These are phyloP conservation scores for Dicentrarchus labrax DNA, from an alignment of 2,113 vertebrate genomes.

Conservation along the genomic window DNA sequence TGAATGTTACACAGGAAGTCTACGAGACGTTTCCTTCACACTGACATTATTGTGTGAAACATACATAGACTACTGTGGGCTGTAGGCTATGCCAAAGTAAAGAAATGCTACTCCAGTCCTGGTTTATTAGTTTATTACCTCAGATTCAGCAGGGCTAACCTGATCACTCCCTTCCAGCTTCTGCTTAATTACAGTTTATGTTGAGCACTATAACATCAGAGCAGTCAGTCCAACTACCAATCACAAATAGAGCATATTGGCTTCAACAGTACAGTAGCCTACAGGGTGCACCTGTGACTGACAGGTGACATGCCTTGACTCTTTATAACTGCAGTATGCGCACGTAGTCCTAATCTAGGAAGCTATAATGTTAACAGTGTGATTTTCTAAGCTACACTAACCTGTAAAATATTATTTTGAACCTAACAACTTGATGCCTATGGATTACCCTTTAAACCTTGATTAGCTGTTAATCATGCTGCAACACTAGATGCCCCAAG, in stretches of 20 bases:
- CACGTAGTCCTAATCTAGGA: background rate
- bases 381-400: background rate
- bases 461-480: background rate
- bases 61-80: background rate
- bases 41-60: conserved; percentile 6
- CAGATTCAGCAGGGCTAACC: background rate
- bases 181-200: no score
- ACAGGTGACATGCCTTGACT: background rate
- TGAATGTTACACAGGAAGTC: background rate
- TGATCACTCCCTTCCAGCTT: no score
- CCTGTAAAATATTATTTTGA: background rate
- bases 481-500: background rate
- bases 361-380: background rate
- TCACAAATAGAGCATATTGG: background rate
- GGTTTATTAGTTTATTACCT: conserved; percentile 14
- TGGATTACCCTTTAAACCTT: background rate
- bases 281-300: background rate
- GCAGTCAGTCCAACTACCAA: background rate
- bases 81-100: conserved; percentile 3
- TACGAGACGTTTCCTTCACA: background rate
- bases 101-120: conserved; percentile 13
- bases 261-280: background rate
- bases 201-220: background rate
- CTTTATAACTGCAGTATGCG: background rate
- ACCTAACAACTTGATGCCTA: background rate